A percentile compares a stretch with the other conserved stretches of the same genome.
These are phyloP conservation scores for Dendronephthya gigantea DNA, from an alignment of 64 coral and sea anemone genomes.

Conservation along the genomic window DNA sequence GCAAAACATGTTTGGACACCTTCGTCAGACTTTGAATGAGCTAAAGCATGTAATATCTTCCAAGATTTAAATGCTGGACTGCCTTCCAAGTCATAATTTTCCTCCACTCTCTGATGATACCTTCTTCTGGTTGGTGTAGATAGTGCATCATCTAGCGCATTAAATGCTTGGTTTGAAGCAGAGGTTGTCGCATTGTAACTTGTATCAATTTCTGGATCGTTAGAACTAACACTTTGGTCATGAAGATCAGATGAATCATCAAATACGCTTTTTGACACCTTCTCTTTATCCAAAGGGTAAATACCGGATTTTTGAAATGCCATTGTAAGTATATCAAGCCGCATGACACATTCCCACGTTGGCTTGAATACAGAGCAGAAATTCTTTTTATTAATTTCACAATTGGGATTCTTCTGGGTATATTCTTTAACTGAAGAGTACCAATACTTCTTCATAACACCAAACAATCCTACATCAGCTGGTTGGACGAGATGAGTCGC, in stretches of 20 bases:
- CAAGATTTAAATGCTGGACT: slow-evolving; percentile 21
- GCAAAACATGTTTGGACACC: too few relatives aligned
- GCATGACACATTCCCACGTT: slow-evolving; percentile 40
- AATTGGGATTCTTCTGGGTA: slow-evolving; percentile 17
- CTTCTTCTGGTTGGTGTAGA: neutral
- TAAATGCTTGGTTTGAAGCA: neutral
- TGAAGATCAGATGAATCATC: neutral
- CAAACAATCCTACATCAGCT: slow-evolving; percentile 40
- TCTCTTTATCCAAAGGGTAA: slow-evolving; percentile 1
- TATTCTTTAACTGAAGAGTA: slow-evolving; percentile 27
- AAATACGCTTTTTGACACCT: neutral
- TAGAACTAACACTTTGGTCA: neutral
- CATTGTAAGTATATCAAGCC: neutral
- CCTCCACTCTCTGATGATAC: slow-evolving; percentile 6
- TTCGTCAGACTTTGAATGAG: too few relatives aligned
- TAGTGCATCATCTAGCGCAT: neutral
- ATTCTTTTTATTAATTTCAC: slow-evolving; percentile 33
- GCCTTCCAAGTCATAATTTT: slow-evolving; percentile 26
- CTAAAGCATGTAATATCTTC: too few relatives aligned
- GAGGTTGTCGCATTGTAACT: neutral
- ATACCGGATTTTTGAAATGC: slow-evolving; percentile 30
- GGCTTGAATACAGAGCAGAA: slow-evolving; percentile 34
- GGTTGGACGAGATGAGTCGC: neutral
- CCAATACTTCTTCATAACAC: slow-evolving; percentile 30
- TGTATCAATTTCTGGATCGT: neutral